Evolutionary conservation across 2,113 vertebrate species (phyloP), one percentile per base, ranked within the genome.

Genomic region (Columba janthina): DNA sequence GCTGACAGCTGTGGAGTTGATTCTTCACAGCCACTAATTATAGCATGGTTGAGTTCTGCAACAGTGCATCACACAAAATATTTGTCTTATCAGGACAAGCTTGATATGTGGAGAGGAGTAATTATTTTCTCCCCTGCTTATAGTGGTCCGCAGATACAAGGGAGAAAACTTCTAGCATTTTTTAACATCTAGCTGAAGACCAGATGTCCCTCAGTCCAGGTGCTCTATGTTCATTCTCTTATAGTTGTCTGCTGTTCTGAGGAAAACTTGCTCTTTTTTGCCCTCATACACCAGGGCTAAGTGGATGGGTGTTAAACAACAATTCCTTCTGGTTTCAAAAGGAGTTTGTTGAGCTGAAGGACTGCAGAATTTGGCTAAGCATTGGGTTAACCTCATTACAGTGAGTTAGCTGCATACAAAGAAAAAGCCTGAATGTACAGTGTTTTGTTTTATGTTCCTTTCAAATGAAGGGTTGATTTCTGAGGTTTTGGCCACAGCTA

Each of bases 391-490:
- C 36, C 15, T 61, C 15, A 9, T 62, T 69, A 46, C 8, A n/a
- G 10, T 29, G 31, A 58, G 62, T 81, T 80, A 69, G 25, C 36
- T 54, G 26, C 54, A 40, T 72, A 53, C 6, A 42, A 85, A 90
- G 82, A 90, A 53, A n/a, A 18, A 16, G 5, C 10, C 20, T 78
- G 22, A 85, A 44, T 31, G 29, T 53, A 50, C 29, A 78, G 53
- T 60, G 66, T 32, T 78, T 92, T 86, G 15, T 21, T 90, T 69
- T 64, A 34, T 20, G 11, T n/a, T 89, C 36, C 42, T 67, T 92
- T 84, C 48, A 91, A 40, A 84, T 65, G 15, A 77, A 94, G 85
- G 56, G 78, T 67, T 97, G 88, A 81, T 95, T 97, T 88, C 71
- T 89, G 94, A 95, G 66, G 46, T 66, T 95, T 90, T 94, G 69